phyloP scores from a whole-genome alignment of 1,140 invertebrate genomes.

The Heliconius nattereri region DNA sequence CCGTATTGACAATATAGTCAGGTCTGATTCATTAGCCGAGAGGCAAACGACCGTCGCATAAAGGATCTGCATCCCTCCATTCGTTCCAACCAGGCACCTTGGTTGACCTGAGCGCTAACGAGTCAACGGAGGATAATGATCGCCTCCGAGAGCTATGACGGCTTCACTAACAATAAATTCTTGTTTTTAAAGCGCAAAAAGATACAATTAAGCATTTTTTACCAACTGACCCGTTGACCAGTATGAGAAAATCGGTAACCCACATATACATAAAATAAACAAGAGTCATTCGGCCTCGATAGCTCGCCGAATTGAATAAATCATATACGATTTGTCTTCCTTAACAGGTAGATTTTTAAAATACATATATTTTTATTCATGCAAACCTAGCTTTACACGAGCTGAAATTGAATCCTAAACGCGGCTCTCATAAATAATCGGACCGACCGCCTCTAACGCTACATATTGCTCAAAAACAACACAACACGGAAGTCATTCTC shows the following conservation, averaged over 20 bases:
- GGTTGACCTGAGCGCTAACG: slow-evolving; percentile 72
- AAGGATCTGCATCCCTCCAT: slow-evolving; percentile 70
- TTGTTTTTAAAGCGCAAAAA: slow-evolving; percentile 41
- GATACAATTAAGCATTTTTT: slow-evolving; percentile 50
- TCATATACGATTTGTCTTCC: slow-evolving; percentile 70
- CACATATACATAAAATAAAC: slow-evolving; percentile 67
- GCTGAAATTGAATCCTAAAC: slow-evolving; percentile 76
- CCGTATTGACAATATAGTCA: slow-evolving; percentile 75
- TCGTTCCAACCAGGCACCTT: slow-evolving; percentile 70
- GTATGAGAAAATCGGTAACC: slow-evolving; percentile 63
- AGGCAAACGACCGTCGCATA: slow-evolving; percentile 71
- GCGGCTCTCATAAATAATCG: slow-evolving; percentile 73
- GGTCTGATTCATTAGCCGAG: slow-evolving; percentile 74
- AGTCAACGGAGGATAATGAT: slow-evolving; percentile 71
- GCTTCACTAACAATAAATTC: slow-evolving; percentile 17
- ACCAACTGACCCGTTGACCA: slow-evolving; percentile 55
- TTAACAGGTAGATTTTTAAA: slow-evolving; percentile 77
- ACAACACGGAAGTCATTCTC: slow-evolving; percentile 55
- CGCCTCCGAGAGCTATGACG: slow-evolving; percentile 64
- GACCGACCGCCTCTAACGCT: slow-evolving; percentile 53
- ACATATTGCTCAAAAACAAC: slow-evolving; percentile 66
- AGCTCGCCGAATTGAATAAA: slow-evolving; percentile 67
- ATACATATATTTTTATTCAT: slow-evolving; percentile 76
- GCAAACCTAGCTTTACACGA: slow-evolving; percentile 77
- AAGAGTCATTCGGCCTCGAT: slow-evolving; percentile 64